Base-by-base conservation (phyloP, 2,797 vertebrate species). In the Arctocebus calabarensis region DNA sequence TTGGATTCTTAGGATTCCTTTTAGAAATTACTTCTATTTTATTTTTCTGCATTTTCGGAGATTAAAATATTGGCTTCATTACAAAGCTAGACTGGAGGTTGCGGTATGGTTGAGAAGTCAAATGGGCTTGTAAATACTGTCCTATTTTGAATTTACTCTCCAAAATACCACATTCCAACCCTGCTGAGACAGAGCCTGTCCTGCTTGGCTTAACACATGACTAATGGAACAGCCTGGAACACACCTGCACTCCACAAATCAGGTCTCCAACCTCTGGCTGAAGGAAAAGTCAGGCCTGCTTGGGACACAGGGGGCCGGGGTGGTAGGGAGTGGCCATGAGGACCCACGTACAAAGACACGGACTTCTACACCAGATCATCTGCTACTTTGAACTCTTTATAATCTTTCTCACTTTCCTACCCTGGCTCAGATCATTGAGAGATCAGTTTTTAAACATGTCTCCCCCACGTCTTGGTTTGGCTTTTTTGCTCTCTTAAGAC, bases 401-500 rank as follows among this genome's bases (percentile, higher is more conserved):
- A 37, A 9, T 37, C 29, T 64, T 83, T 75, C 75, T 75, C 48
- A 19, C n/a, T 88, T 88, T 82, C 48, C 25, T 71, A 25, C 68
- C 68, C 29, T 40, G 77, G 17, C 70, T 70, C 84, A 27, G 90
- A 70, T 92, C 43, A 48, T 12, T 22, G 81, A 83, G 74, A 85
- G 52, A 62, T 40, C 68, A 59, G 34, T 73, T n/a, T 59, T 94
- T 79, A 57, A 75, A 70, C 17, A 34, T 19, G 34, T 43, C 1
- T 23, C 45, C 9, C 5, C 64, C 2, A n/a, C 7, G 3, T 71
- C 37, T 84, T 34, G 68, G 13, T 83, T 88, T 94, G 94, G 3
- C 12, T n/a, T n/a, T 73, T 88, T 96, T 75, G 40, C 73, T 94
- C 82, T 86, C 84, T 75, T 79, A 23, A 20, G 20, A 48, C 23